Evolutionary conservation across 1,140 invertebrate species (phyloP).

Genomic region (Drosophila littoralis): DNA sequence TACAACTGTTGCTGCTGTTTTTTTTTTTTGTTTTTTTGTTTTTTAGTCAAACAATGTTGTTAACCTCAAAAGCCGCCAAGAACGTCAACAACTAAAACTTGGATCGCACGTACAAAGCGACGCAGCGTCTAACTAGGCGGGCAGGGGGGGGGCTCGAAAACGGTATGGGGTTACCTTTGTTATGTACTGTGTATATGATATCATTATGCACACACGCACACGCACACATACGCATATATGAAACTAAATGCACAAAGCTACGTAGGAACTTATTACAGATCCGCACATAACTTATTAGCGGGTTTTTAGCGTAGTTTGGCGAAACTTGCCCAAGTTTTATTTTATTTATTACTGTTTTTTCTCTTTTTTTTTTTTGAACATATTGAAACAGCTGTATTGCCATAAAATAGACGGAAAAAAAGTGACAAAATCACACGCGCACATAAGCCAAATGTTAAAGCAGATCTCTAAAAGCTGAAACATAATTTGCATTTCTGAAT

Average conservation of each 20-base stretch:
- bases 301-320: slow-evolving; percentile 39
- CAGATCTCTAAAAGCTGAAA: background rate
- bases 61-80: slow-evolving; percentile 83
- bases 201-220: slow-evolving; percentile 15
- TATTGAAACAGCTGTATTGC: slow-evolving; percentile 61
- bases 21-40: slow-evolving; percentile 14
- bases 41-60: slow-evolving; percentile 71
- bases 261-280: slow-evolving; percentile 18
- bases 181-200: slow-evolving; percentile 30
- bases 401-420: slow-evolving; percentile 28
- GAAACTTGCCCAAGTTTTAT: slow-evolving; percentile 40
- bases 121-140: background rate
- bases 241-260: slow-evolving; percentile 5
- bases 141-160: slow-evolving; percentile 14
- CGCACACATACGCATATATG: background rate
- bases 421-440: slow-evolving; percentile 28
- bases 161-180: slow-evolving; percentile 37
- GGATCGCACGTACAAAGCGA: slow-evolving; percentile 43
- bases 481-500: background rate
- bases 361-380: slow-evolving; percentile 13
- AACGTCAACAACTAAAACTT: slow-evolving; percentile 74
- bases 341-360: background rate
- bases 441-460: slow-evolving; percentile 20
- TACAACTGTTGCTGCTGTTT: slow-evolving; percentile 54
- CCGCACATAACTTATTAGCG: slow-evolving; percentile 3